Conservation (phyloP, 2,797 vertebrate species). For the Cyprinella venusta region DNA sequence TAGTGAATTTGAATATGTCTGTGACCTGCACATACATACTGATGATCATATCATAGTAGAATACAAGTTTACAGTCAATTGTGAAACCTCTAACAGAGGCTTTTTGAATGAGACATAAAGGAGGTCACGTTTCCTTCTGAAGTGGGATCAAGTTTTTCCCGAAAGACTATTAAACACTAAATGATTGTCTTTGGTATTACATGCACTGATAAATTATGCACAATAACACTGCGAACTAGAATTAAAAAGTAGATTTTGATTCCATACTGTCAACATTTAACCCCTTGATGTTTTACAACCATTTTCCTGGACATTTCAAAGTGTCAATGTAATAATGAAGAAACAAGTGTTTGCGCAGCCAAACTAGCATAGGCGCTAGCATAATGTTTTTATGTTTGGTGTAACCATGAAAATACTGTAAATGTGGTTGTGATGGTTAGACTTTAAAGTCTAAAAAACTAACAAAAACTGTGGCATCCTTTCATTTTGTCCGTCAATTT, state of each 20-base stretch:
- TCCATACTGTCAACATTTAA: background rate
- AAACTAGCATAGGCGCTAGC: background rate
- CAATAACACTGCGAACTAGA: background rate
- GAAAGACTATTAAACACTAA: background rate
- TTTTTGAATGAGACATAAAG: background rate
- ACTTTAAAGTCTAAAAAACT: background rate
- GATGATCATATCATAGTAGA: background rate
- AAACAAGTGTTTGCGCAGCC: background rate
- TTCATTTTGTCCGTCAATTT: background rate
- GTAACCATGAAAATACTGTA: background rate
- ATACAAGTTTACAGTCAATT: background rate
- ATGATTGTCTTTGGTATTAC: slow-evolving; percentile 2
- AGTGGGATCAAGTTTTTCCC: background rate
- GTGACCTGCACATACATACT: slow-evolving; percentile 44
- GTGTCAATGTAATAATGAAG: background rate
- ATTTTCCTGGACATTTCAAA: background rate
- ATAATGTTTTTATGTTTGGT: too few species aligned
- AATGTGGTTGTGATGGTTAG: background rate
- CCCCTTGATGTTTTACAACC: background rate
- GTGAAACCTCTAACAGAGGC: background rate
- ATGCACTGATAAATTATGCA: background rate
- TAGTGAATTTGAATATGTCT: slow-evolving; percentile 18
- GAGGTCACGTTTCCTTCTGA: background rate
- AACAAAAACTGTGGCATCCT: background rate
- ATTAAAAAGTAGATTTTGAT: background rate